Conservation (phyloP, 2,797 vertebrate species). For the Spinus olivaceus region DNA sequence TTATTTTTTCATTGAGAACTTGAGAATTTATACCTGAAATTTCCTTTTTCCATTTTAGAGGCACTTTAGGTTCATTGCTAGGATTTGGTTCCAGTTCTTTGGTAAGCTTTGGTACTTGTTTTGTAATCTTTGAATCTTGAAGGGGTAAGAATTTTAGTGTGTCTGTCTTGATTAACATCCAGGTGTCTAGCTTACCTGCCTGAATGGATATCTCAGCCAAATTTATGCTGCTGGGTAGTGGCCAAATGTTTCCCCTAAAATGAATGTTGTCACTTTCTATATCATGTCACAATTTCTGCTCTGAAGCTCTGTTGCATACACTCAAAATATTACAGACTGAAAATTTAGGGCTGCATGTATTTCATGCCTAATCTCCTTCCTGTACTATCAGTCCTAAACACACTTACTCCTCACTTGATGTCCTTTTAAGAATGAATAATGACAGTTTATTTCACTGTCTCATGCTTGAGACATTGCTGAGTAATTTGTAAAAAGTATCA, state of each 20-base stretch:
- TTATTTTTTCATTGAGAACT: not conserved
- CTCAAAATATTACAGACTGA: not conserved
- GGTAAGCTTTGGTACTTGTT: not conserved
- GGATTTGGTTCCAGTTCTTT: not conserved
- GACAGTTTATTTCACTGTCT: not conserved
- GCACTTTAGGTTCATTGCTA: accelerated
- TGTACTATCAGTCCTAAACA: not conserved
- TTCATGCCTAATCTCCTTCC: not conserved
- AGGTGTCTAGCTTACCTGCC: not conserved
- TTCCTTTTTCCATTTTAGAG: not conserved
- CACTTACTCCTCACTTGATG: not conserved
- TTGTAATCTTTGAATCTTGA: not conserved
- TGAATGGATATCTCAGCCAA: not conserved
- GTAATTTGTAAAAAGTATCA: not conserved
- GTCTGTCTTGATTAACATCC: not conserved
- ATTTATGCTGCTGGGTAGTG: not conserved
- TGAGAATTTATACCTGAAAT: not conserved
- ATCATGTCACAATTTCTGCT: not conserved
- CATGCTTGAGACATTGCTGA: not conserved
- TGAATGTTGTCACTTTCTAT: not conserved
- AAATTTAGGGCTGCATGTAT: not conserved
- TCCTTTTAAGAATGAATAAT: not conserved
- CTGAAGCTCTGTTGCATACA: not conserved
- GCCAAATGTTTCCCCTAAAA: not conserved
- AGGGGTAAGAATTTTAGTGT: not conserved